Evolutionary conservation across 37 sponge, comb jelly and placozoan species (phyloP).

Genomic region (Beroe ovata): DNA sequence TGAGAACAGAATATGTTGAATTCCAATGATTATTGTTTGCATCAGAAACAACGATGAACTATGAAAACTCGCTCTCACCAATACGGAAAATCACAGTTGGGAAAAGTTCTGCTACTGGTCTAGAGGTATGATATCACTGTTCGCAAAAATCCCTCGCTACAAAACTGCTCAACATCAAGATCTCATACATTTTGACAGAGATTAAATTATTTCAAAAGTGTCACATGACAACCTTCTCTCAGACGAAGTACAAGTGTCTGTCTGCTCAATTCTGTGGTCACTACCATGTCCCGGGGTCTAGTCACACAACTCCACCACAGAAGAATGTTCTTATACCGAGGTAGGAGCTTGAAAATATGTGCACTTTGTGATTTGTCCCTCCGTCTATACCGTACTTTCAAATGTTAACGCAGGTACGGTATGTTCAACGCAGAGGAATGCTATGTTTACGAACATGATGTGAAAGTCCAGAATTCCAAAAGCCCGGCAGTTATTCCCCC

Average conservation of each 20-base stretch:
- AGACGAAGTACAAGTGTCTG: slow-evolving; percentile 62
- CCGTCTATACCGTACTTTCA: too few relatives aligned
- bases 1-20: too few relatives aligned
- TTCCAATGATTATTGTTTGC: too few relatives aligned
- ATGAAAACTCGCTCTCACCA: background rate
- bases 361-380: too few relatives aligned
- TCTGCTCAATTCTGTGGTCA: slow-evolving; percentile 55
- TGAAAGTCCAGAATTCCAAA: background rate
- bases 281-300: slow-evolving; percentile 34
- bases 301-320: background rate
- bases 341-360: background rate
- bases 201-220: too few relatives aligned
- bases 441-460: slow-evolving; percentile 57
- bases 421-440: slow-evolving; percentile 67
- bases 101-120: background rate
- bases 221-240: too few relatives aligned
- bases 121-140: too few relatives aligned
- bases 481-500: slow-evolving; percentile 12
- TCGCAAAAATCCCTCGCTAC: too few relatives aligned
- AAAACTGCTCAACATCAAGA: too few relatives aligned
- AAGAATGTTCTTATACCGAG: slow-evolving; percentile 33
- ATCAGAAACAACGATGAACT: slow-evolving; percentile 39
- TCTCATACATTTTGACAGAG: too few relatives aligned
- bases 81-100: slow-evolving; percentile 30
- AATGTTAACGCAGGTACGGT: slow-evolving; percentile 64